phyloP scores from a whole-genome alignment of 2,797 vertebrate genomes.

The Typhlichthys subterraneus region DNA sequence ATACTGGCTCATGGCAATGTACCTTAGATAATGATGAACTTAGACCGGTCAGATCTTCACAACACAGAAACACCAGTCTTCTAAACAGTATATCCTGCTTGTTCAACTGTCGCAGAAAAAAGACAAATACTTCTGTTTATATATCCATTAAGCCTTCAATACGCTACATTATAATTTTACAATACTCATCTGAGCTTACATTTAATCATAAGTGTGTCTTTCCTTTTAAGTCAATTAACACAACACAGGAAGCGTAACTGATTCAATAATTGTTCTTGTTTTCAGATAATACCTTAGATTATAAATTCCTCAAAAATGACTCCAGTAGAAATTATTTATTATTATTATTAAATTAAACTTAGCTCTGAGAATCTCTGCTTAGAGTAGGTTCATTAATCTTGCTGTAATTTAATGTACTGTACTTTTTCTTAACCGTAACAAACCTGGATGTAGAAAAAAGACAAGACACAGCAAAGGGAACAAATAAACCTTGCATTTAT shows the following conservation, averaged over 20 bases:
- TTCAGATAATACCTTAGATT: too few species aligned
- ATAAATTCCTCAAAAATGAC: background rate
- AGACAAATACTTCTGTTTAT: conserved; percentile 6
- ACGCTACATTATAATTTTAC: background rate
- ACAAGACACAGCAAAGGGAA: too few species aligned
- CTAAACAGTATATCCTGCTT: background rate
- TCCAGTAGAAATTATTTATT: too few species aligned
- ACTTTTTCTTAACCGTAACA: conserved; percentile 6
- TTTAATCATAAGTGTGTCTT: conserved; percentile 6
- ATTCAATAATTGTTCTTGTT: background rate
- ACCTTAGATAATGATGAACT: conserved; percentile 7
- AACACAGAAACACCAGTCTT: conserved; percentile 18
- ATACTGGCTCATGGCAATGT: conserved; percentile 7
- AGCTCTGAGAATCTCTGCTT: background rate
- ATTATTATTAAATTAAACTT: background rate
- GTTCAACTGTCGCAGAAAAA: too few species aligned
- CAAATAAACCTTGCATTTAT: too few species aligned
- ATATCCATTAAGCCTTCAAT: background rate
- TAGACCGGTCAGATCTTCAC: background rate
- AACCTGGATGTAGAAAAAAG: background rate
- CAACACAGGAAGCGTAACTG: background rate
- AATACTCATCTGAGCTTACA: conserved; percentile 18
- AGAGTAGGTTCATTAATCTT: background rate
- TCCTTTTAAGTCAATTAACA: background rate
- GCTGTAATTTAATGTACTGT: background rate